These are phyloP conservation scores for Coptodon rendalli DNA, from an alignment of 2,113 vertebrate genomes.

Conservation along the genomic window DNA sequence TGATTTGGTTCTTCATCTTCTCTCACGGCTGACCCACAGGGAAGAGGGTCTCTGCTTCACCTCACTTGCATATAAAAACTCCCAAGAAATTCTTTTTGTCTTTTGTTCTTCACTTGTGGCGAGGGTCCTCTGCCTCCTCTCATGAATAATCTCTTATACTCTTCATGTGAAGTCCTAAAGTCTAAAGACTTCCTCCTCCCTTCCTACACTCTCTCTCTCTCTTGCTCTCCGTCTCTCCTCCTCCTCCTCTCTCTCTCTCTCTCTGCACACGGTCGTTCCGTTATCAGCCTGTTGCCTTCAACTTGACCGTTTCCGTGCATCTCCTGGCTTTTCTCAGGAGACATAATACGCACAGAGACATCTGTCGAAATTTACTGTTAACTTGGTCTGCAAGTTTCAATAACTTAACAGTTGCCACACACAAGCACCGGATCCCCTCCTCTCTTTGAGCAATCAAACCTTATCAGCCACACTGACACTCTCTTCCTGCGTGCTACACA, in stretches of 20 bases:
- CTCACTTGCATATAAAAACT: conserved; percentile 3
- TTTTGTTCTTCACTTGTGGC: background rate
- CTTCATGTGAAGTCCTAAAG: conserved; percentile 30
- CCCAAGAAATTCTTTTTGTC: background rate
- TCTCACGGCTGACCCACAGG: conserved; percentile 11
- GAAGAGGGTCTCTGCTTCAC: conserved; percentile 16
- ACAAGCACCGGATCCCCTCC: background rate
- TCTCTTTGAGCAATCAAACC: conserved; percentile 13
- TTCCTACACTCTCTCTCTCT: background rate
- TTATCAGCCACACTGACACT: conserved; percentile 25
- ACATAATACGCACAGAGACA: background rate
- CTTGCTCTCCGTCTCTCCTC: background rate
- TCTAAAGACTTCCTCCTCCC: conserved; percentile 33
- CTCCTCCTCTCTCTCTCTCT: background rate
- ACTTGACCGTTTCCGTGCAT: background rate
- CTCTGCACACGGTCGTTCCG: background rate
- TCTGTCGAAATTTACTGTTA: background rate
- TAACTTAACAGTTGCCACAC: background rate
- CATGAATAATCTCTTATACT: conserved; percentile 11
- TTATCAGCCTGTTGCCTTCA: background rate
- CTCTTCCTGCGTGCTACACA: conserved; percentile 37
- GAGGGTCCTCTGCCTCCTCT: conserved; percentile 10
- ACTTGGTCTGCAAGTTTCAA: background rate
- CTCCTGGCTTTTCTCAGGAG: background rate
- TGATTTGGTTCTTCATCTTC: conserved; percentile 66